Evolutionary conservation across 2,113 vertebrate species (phyloP).

Genomic region (Zonotrichia leucophrys): DNA sequence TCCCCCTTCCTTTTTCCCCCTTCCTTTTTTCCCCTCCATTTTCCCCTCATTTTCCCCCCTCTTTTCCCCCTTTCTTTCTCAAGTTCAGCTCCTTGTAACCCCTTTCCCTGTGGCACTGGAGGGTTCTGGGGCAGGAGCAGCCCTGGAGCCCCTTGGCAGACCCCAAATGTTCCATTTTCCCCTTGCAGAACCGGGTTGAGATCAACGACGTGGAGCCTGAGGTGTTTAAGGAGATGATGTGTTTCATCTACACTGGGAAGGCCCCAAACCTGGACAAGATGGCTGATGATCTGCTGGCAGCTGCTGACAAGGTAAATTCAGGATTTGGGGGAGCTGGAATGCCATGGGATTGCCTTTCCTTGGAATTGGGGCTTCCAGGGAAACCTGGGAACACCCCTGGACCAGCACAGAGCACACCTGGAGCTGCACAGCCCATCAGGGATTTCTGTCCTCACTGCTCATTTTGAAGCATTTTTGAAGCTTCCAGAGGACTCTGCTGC

Average conservation of each 20-base stretch:
- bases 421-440: not conserved
- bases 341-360: not conserved
- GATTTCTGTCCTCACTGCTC: not conserved
- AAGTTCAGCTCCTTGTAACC: accelerated
- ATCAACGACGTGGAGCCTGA: slow-evolving; percentile 95
- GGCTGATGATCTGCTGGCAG: slow-evolving; percentile 93
- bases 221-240: slow-evolving; percentile 97
- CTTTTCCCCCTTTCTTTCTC: too few species aligned
- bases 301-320: slow-evolving; percentile 87
- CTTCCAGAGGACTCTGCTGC: not conserved
- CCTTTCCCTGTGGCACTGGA: not conserved
- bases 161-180: not conserved
- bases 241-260: slow-evolving; percentile 94
- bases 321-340: not conserved
- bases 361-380: not conserved
- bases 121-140: not conserved
- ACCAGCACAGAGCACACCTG: accelerated
- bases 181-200: slow-evolving; percentile 86
- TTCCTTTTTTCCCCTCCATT: too few species aligned
- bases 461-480: not conserved
- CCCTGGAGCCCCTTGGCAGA: not conserved
- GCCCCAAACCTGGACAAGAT: slow-evolving; percentile 96
- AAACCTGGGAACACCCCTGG: not conserved
- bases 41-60: too few species aligned
- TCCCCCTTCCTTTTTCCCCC: too few species aligned